Evolutionary conservation across 1,140 invertebrate species (phyloP).

Genomic region (Hyles euphorbiae): DNA sequence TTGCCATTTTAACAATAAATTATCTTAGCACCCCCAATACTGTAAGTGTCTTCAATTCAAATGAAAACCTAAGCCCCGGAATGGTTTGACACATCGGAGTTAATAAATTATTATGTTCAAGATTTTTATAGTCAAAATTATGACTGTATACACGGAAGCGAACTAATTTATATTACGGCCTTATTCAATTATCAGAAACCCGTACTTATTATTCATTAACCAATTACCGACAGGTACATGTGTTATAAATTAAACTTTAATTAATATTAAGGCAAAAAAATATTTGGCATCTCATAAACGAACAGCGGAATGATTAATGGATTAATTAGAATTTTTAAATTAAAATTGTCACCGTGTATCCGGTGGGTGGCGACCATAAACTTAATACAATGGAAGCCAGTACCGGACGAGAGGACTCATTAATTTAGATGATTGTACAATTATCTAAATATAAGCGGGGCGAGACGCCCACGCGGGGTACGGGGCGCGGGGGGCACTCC

Average conservation of each 20-base stretch:
- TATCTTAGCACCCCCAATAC: no score
- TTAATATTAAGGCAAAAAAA: constrained; percentile 10
- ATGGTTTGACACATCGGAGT: no score
- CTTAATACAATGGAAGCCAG: constrained; percentile 66
- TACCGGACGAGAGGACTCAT: constrained; percentile 69
- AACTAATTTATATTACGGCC: no score
- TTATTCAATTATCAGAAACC: no score
- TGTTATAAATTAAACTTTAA: not conserved
- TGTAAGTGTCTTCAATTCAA: no score
- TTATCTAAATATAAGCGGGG: constrained; percentile 75
- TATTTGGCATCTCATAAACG: constrained; percentile 22
- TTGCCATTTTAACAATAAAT: no score
- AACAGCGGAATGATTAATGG: constrained; percentile 27
- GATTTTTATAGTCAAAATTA: no score
- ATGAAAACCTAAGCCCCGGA: no score
- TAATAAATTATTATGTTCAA: no score
- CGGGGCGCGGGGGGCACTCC: constrained; percentile 61
- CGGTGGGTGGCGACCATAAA: constrained; percentile 43
- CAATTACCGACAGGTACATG: no score
- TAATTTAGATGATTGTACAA: constrained; percentile 76
- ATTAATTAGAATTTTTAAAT: constrained; percentile 46
- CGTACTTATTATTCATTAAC: no score
- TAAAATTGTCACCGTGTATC: constrained; percentile 56
- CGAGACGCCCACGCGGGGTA: constrained; percentile 61
- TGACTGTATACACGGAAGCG: no score